Evolutionary conservation across 2,888 invertebrate species (phyloP).

Genomic region (Pedicia rivosa): DNA sequence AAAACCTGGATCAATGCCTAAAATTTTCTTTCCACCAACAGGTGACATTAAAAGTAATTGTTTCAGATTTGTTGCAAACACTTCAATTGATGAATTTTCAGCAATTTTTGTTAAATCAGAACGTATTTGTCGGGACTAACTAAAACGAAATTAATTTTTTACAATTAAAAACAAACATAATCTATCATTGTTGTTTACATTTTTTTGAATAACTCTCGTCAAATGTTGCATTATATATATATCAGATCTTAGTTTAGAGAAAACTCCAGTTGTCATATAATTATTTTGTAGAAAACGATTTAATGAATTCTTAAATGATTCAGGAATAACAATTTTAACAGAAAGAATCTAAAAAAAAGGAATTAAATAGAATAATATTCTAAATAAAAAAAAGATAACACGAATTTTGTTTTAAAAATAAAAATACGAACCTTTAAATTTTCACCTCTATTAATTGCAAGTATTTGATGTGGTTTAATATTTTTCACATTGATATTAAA

Average conservation of each 20-base stretch:
- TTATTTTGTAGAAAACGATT: constrained; percentile 34
- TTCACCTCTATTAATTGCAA: too few species aligned
- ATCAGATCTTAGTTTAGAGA: constrained; percentile 24
- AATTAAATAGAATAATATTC: too few species aligned
- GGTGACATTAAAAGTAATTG: constrained; percentile 68
- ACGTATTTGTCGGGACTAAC: constrained; percentile 46
- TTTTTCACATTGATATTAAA: too few species aligned
- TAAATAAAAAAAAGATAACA: too few species aligned
- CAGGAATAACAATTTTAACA: constrained; percentile 59
- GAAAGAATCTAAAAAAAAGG: constrained; percentile 25
- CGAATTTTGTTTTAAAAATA: too few species aligned
- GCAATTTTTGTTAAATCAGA: constrained; percentile 57
- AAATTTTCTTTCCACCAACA: constrained; percentile 57
- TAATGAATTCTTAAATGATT: constrained; percentile 43
- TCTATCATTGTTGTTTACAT: constrained; percentile 20
- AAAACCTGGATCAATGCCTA: constrained; percentile 85
- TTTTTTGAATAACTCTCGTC: constrained; percentile 43
- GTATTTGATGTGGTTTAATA: too few species aligned
- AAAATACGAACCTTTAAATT: too few species aligned
- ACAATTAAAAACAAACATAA: not conserved
- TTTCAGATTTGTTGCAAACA: constrained; percentile 73
- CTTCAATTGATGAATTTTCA: constrained; percentile 66
- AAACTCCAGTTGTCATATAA: constrained; percentile 28
- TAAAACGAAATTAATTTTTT: constrained; percentile 14
- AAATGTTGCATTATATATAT: constrained; percentile 38